phyloP scores from a whole-genome alignment of 2,113 vertebrate species.

The Saccopteryx bilineata region DNA sequence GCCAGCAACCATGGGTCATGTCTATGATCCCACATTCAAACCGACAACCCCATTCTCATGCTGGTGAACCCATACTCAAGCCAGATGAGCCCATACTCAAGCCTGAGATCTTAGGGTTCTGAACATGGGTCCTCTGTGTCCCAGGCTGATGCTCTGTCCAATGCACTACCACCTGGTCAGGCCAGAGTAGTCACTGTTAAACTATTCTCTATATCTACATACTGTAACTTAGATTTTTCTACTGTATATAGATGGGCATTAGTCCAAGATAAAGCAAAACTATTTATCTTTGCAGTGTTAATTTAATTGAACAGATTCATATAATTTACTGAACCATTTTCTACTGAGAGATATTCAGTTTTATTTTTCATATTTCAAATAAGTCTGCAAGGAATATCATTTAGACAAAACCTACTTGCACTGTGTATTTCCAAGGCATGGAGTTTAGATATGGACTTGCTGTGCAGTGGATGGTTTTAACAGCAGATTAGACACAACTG shows the following conservation, averaged over 20 bases:
- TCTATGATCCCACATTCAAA: too few relatives aligned
- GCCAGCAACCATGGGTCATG: too few relatives aligned
- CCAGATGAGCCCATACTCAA: too few relatives aligned
- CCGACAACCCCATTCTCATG: too few relatives aligned
- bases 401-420: not conserved
- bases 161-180: too few relatives aligned
- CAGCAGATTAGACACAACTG: not conserved
- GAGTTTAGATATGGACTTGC: not conserved
- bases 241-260: not conserved
- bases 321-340: slow-evolving; percentile 14
- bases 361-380: slow-evolving; percentile 34
- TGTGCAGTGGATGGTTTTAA: not conserved
- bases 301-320: not conserved
- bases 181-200: not conserved
- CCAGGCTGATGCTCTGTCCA: too few relatives aligned
- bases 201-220: not conserved
- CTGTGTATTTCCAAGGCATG: not conserved
- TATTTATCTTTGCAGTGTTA: not conserved
- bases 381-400: not conserved
- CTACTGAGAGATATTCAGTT: not conserved
- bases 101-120: too few relatives aligned
- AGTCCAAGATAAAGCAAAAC: not conserved
- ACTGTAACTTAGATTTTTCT: not conserved
- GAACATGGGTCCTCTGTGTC: too few relatives aligned
- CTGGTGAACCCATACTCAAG: too few relatives aligned